Percentiles rank a stretch among this genome's conserved stretches.
phyloP scores from a whole-genome alignment of 2,888 invertebrate genomes.

The Limnephilus lunatus region DNA sequence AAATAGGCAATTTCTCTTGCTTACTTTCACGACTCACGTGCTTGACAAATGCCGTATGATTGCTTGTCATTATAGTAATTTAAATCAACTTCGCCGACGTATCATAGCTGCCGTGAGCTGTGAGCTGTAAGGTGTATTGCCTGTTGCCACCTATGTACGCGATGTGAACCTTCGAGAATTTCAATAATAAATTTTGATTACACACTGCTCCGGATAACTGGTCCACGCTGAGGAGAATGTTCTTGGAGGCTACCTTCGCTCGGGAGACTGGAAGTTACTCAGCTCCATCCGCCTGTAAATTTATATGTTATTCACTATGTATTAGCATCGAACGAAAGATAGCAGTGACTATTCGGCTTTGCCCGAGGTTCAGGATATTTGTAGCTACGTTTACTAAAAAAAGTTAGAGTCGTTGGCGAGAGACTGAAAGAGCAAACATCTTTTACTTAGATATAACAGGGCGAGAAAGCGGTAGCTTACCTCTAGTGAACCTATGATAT shows the following conservation, averaged over 20 bases:
- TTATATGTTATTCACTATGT: neutral
- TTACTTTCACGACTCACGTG: neutral
- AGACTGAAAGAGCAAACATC: no score
- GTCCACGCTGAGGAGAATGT: neutral
- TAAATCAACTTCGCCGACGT: neutral
- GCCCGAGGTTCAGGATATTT: no score
- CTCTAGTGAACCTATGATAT: no score
- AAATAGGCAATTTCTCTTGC: neutral
- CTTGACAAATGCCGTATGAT: neutral
- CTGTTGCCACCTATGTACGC: neutral
- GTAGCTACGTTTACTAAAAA: no score
- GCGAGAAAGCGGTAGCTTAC: no score
- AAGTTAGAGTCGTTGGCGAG: no score
- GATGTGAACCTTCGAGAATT: slow-evolving; percentile 9
- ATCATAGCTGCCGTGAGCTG: neutral
- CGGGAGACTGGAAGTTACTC: neutral
- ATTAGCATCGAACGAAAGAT: no score
- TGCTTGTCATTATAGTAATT: neutral
- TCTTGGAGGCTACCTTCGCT: neutral
- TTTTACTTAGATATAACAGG: no score
- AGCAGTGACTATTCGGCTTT: no score
- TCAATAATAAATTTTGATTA: slow-evolving; percentile 32
- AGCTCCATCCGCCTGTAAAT: neutral
- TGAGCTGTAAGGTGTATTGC: neutral
- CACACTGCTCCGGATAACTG: neutral